Conservation (phyloP, 2,888 invertebrate genomes). For the Tuberolachnus salignus region DNA sequence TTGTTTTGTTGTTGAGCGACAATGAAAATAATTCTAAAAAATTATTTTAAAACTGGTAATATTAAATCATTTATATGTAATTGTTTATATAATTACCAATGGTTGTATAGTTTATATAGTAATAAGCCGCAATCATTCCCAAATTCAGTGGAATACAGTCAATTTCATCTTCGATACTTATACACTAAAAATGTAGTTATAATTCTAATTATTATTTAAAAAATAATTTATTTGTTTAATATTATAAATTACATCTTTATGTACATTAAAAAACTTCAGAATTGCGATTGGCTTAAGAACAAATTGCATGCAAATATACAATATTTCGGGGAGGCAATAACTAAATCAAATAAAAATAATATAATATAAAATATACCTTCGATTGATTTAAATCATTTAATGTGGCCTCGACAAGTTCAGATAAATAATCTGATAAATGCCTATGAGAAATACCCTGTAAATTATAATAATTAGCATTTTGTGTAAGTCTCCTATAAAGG, state of each 20-base stretch:
- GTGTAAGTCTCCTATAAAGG: slow-evolving; percentile 92
- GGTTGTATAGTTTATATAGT: slow-evolving; percentile 99
- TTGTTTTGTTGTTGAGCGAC: slow-evolving; percentile 95
- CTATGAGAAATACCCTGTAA: slow-evolving; percentile 95
- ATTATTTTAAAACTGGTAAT: neutral
- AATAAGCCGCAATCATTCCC: slow-evolving; percentile 99
- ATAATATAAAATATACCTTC: slow-evolving; percentile 68
- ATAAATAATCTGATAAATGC: slow-evolving; percentile 96
- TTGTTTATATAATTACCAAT: slow-evolving; percentile 71
- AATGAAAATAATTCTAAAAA: slow-evolving; percentile 89
- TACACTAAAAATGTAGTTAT: slow-evolving; percentile 68
- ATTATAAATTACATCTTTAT: neutral
- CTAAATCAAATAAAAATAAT: neutral
- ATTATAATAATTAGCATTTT: slow-evolving; percentile 99
- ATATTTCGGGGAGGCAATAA: too few species aligned
- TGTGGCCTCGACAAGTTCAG: slow-evolving; percentile 96
- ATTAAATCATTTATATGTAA: slow-evolving; percentile 11
- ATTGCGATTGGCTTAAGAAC: too few species aligned
- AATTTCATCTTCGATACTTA: slow-evolving; percentile 97
- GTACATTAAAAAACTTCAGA: neutral
- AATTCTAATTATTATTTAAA: slow-evolving; percentile 7
- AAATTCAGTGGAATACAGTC: slow-evolving; percentile 95
- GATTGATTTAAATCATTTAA: slow-evolving; percentile 92
- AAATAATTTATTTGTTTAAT: neutral
- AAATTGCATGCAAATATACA: too few species aligned